Evolutionary conservation across 1,140 invertebrate genomes (phyloP).

Genomic region (Zaprionus inermis): DNA sequence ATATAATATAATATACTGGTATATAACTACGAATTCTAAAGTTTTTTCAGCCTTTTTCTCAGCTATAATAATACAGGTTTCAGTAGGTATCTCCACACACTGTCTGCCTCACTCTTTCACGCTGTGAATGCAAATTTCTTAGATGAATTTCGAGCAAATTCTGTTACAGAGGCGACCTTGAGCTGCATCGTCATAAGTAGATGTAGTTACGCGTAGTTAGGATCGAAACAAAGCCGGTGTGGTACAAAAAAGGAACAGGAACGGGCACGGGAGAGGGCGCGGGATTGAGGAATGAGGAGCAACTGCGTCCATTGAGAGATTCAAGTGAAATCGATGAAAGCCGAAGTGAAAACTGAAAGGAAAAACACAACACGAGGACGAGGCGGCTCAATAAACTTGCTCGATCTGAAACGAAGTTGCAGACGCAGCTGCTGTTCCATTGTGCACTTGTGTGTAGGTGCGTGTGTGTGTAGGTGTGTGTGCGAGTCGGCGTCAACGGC

Average conservation of each 20-base stretch:
- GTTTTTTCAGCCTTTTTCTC: background rate
- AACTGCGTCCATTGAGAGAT: slow-evolving; percentile 27
- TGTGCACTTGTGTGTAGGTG: slow-evolving; percentile 20
- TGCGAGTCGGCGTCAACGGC: slow-evolving; percentile 31
- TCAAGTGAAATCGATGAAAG: slow-evolving; percentile 17
- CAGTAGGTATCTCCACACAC: too few relatives aligned
- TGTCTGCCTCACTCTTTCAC: background rate
- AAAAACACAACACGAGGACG: slow-evolving; percentile 10
- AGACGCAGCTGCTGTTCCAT: slow-evolving; percentile 14
- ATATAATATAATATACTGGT: too few relatives aligned
- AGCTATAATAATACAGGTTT: background rate
- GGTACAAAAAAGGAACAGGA: background rate
- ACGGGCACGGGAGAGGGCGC: too few relatives aligned
- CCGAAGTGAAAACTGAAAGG: background rate
- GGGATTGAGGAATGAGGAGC: background rate
- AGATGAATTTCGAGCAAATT: background rate
- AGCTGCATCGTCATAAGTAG: slow-evolving; percentile 26
- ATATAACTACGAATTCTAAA: background rate
- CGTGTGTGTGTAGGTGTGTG: background rate
- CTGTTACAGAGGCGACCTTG: background rate
- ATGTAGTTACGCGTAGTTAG: slow-evolving; percentile 10
- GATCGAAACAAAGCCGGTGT: background rate
- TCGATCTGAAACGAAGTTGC: background rate
- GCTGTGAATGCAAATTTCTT: slow-evolving; percentile 3
- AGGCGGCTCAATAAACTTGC: slow-evolving; percentile 20